Conservation (phyloP, 2,888 invertebrate genomes). For the Herminia tarsipennalis region DNA sequence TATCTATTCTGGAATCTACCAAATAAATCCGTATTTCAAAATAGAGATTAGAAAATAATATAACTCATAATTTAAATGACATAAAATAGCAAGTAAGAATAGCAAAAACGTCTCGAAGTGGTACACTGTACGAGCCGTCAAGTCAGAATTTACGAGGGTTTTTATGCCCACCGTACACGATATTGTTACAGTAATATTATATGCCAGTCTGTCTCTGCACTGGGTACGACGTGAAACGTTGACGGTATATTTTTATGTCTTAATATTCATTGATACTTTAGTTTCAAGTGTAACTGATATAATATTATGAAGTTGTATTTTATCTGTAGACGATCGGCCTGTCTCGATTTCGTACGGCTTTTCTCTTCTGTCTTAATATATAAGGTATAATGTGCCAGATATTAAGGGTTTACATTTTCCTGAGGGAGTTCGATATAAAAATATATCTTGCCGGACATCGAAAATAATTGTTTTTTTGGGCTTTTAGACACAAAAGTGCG, state of each 20-base stretch:
- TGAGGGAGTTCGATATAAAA: too few species aligned
- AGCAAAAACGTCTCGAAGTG: conserved; percentile 31
- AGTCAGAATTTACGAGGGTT: conserved; percentile 38
- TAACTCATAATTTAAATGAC: conserved; percentile 41
- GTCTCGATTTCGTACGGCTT: too few species aligned
- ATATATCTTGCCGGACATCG: too few species aligned
- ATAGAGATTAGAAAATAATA: conserved; percentile 28
- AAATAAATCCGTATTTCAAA: too few species aligned
- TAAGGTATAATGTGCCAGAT: too few species aligned
- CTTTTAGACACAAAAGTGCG: too few species aligned
- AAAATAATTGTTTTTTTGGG: too few species aligned
- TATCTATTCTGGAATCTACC: too few species aligned
- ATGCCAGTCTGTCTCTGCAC: conserved; percentile 10
- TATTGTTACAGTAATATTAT: conserved; percentile 17
- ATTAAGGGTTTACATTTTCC: too few species aligned
- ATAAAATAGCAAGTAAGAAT: conserved; percentile 31
- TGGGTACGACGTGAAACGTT: conserved; percentile 26
- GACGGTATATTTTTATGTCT: conserved; percentile 37
- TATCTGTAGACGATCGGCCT: too few species aligned
- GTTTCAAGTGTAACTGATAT: neutral
- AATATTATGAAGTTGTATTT: too few species aligned
- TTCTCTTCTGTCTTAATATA: too few species aligned
- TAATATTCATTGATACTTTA: conserved; percentile 24
- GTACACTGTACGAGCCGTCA: conserved; percentile 20
- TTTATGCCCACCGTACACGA: conserved; percentile 32